These are phyloP conservation scores for Sinhomidia bicolor DNA, from an alignment of 2,888 invertebrate genomes.

Conservation along the genomic window DNA sequence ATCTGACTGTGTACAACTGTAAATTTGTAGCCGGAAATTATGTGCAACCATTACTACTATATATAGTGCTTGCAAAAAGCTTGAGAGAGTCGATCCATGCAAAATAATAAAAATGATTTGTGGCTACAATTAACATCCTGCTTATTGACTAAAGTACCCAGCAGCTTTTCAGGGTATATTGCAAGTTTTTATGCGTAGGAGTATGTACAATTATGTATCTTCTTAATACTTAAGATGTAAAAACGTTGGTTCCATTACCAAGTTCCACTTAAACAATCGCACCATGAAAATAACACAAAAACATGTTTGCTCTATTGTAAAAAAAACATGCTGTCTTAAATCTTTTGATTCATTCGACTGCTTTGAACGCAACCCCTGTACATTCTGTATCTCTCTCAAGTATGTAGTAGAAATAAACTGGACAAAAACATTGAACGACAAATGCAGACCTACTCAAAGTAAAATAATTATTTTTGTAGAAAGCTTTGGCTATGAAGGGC, in stretches of 20 bases:
- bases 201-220: too few species aligned
- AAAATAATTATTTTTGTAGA: slow-evolving; percentile 20
- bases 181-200: too few species aligned
- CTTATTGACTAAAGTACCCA: not conserved
- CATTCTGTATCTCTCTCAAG: not conserved
- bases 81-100: not conserved
- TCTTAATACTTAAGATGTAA: too few species aligned
- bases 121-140: not conserved
- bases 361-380: not conserved
- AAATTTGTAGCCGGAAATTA: too few species aligned
- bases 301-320: not conserved
- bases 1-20: too few species aligned
- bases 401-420: not conserved
- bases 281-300: too few species aligned
- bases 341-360: not conserved
- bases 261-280: too few species aligned
- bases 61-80: not conserved
- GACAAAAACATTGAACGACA: slow-evolving; percentile 17
- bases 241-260: too few species aligned
- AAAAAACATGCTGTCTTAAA: not conserved
- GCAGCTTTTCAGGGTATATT: too few species aligned
- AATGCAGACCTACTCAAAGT: slow-evolving; percentile 4
- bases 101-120: slow-evolving; percentile 4
- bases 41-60: not conserved
- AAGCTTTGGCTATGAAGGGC: not conserved